Evolutionary conservation across 1,140 invertebrate species (phyloP), one percentile per base, ranked within the genome.

Genomic region (Ganaspis sp.): DNA sequence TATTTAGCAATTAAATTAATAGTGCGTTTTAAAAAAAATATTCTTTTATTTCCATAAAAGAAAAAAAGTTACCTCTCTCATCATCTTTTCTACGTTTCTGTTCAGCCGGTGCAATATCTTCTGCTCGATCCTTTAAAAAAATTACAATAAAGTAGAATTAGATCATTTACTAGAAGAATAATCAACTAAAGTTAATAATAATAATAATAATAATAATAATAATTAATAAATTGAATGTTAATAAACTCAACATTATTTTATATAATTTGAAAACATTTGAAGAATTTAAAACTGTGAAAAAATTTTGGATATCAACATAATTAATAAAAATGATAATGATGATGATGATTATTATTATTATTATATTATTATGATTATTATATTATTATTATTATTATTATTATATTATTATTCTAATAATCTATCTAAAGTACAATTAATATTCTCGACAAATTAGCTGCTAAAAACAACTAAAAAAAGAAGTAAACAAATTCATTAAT

Each of bases 81-180:
- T 95, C 94, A 73, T 95, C 95, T 83, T 95, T 93, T 71, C 95
- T 92, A 72, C 95, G 90, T 85, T 96, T 96, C 83, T 95, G 94
- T 85, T 95, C 95, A 26, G 93, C 87, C 23, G 88, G 79, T 17
- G 92, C 83, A 0, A 93, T 89, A 87, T 96, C 95, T 69, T 96
- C 95, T 9, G 92, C 86, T 82, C 95, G 93, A 86, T 96, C 95
- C 94, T 95, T 79, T 9, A 74, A 77, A 17, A 58, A 19, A 74
- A 76, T 69, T 70, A 76, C 72, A 34, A 72, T 21, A n/a, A n/a
- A n/a, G n/a, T n/a, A n/a, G n/a, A n/a, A n/a, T n/a, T n/a, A n/a
- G n/a, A n/a, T n/a, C n/a, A n/a, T 37, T 26, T 42, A 29, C 9
- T 15, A 29, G 12, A 64, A 17, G 40, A 74, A 64, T 58, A 17